These are phyloP conservation scores for Euzophera pinguis DNA, from an alignment of 2,888 invertebrate species.

Conservation along the genomic window DNA sequence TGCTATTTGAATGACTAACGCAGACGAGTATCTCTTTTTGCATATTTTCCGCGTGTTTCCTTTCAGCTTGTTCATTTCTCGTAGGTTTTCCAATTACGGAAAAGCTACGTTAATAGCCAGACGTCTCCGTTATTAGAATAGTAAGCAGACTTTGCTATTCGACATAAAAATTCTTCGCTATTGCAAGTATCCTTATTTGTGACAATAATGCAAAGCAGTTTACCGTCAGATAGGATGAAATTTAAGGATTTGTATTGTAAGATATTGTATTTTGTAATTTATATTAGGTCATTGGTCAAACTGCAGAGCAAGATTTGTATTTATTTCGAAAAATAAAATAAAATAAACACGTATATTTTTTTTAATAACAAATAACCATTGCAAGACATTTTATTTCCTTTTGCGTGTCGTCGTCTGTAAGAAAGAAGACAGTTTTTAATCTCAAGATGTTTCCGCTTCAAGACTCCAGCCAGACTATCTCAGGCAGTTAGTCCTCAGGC, in stretches of 20 bases:
- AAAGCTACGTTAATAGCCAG: slow-evolving; percentile 14
- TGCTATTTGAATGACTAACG: not conserved
- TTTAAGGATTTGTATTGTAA: too few species aligned
- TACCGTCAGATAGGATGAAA: too few species aligned
- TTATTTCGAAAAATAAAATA: too few species aligned
- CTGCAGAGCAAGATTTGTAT: too few species aligned
- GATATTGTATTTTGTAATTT: too few species aligned
- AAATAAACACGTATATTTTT: too few species aligned
- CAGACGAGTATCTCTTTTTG: not conserved
- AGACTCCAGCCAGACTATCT: slow-evolving; percentile 20
- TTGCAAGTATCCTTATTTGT: not conserved
- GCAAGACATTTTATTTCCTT: not conserved
- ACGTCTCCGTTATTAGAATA: not conserved
- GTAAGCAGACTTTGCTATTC: not conserved
- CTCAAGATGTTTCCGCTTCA: slow-evolving; percentile 39
- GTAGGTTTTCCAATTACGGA: slow-evolving; percentile 17
- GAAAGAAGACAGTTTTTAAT: slow-evolving; percentile 40
- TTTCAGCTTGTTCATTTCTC: not conserved
- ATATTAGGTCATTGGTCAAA: too few species aligned
- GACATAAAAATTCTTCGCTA: not conserved
- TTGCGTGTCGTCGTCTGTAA: not conserved
- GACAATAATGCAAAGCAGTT: not conserved
- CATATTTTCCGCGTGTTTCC: not conserved
- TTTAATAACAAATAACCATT: too few species aligned
- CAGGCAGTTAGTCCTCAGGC: not conserved